Base-by-base conservation (phyloP, 2,113 vertebrate species). In the Tylochromis polylepis region DNA sequence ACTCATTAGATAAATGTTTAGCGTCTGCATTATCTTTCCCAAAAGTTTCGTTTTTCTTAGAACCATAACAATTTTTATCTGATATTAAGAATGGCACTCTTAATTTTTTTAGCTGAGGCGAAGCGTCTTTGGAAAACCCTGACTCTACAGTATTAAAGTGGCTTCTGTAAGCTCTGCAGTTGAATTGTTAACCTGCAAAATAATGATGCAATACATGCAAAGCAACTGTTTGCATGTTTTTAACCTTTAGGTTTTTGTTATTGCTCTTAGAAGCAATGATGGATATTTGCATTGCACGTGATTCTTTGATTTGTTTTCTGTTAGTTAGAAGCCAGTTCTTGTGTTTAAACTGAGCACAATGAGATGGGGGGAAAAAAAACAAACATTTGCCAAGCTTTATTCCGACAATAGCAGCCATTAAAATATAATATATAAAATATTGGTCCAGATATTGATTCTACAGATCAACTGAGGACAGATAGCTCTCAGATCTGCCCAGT, bases 371-470 rank as follows among this genome's bases (percentile, higher is more conserved):
- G 41, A 3, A 27, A 31, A 15, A 27, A 15, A 1, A 18, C 3
- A 6, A 56, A 2, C 2, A 6, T 3, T 18, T 88, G 67, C 78
- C 83, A 59, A 70, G 81, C 67, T 81, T 82, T 11, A 22, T 81
- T 85, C 56, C 12, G 89, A 85, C 88, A 60, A 78, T 36, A 57
- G 79, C 46, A 22, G 41, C 11, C 41, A 51, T 88, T 89, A 49
- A 56, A 79, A 83, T 79, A 41, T 56, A 65, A n/a, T n/a, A n/a
- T n/a, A n/a, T n/a, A n/a, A n/a, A n/a, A n/a, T n/a, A n/a, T n/a
- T 24, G 85, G 77, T 85, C 18, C 62, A 34, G 82, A 72, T 82
- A 92, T 92, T 11, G 82, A 91, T 88, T 51, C 5, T 10, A 59
- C 41, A 38, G 80, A 87, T 91, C 82, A 57, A 60, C 46, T 78